phyloP scores from a whole-genome alignment of 2,113 vertebrate species.

The Archilochus colubris region DNA sequence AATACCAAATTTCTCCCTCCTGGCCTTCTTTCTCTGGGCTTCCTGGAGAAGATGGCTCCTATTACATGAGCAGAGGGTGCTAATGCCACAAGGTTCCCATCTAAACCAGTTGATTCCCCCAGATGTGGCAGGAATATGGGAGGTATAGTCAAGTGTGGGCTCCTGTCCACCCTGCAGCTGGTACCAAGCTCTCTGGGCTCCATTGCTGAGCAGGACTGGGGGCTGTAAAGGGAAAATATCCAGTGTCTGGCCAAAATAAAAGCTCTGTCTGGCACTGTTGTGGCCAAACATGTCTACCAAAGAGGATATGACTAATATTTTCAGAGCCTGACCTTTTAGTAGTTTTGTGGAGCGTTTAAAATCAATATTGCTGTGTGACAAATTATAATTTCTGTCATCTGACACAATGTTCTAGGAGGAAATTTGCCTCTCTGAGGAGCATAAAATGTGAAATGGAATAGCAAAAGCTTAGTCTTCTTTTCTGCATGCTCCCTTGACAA shows the following conservation, averaged over 20 bases:
- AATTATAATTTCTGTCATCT: constrained; percentile 24
- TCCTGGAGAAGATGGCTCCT: not conserved
- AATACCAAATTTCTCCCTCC: not conserved
- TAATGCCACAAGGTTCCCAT: not conserved
- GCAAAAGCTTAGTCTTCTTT: not conserved
- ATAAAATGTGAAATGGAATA: not conserved
- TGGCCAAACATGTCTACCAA: not conserved
- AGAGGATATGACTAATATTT: not conserved
- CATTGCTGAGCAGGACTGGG: not conserved
- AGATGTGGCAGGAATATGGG: not conserved
- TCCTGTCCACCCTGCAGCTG: not conserved
- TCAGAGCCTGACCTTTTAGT: constrained; percentile 17
- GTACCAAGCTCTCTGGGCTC: not conserved
- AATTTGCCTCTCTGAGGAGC: not conserved
- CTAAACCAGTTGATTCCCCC: not conserved
- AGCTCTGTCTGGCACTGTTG: not conserved
- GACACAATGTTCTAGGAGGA: not conserved
- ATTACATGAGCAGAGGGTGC: not conserved
- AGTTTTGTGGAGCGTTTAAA: constrained; percentile 10
- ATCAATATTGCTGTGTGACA: constrained; percentile 3
- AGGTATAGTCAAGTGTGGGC: no score
- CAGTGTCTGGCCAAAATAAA: not conserved
- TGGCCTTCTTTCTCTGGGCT: not conserved
- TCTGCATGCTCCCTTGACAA: not conserved
- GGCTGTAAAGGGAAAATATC: not conserved